Base-by-base conservation (phyloP, 2,113 vertebrate genomes). In the Trematocara unimaculatum region DNA sequence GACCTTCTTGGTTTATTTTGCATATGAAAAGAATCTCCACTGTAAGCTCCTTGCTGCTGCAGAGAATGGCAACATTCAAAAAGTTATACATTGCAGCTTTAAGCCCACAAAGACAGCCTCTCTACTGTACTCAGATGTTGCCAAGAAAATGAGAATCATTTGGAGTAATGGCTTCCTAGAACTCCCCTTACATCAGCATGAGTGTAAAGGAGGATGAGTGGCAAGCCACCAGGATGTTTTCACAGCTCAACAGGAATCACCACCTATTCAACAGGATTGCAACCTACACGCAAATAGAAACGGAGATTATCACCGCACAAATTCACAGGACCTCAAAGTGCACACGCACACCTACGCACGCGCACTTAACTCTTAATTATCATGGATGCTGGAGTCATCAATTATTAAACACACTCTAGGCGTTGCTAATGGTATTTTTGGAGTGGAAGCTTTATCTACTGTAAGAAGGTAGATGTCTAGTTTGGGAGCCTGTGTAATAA, bases 321-420 rank as follows among this genome's bases (percentile, higher is more conserved):
- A 72, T 87, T 35, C 67, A 47, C 80, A 31, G 38, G 42, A 3
- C 72, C 54, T 81, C 12, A 20, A 64, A 60, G 84, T 56, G 67
- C 82, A 80, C 85, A 77, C 12, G 8, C 87, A 89, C 83, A 86
- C 54, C 72, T 79, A 79, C 80, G 56, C 83, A 45, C 11, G 20
- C 64, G 35, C 86, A 87, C 88, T 93, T 95, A 93, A 93, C 92
- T 92, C 91, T 92, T 95, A 94, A 95, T 95, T 94, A 95, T 95
- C 91, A 89, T 33, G 91, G 84, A 91, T 89, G 89, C 90, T 88
- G 83, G 23, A 84, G 81, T 92, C 89, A 94, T 94, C 87, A 90
- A 94, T 95, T 93, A 94, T 95, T 94, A 87, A 95, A 60, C 84
- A 67, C 84, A 89, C 93, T 94, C 92, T 38, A 89, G 93, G 94